These are phyloP conservation scores for Campaea margaritaria DNA, from an alignment of 2,888 invertebrate genomes.

Conservation along the genomic window DNA sequence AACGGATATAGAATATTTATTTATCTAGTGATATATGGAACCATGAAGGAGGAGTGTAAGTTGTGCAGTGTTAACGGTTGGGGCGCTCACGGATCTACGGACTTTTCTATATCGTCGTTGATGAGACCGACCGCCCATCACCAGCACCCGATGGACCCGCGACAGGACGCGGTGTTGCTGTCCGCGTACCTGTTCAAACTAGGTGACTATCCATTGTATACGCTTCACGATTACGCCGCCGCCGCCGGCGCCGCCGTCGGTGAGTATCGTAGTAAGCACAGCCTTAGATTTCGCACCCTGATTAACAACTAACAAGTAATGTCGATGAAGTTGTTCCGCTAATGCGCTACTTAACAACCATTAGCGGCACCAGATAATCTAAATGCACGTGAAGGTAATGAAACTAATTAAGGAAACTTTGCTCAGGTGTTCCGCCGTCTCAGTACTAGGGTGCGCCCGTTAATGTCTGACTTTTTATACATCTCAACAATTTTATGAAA, in stretches of 20 bases:
- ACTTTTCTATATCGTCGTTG: constrained; percentile 81
- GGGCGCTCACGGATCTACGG: constrained; percentile 72
- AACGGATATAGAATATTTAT: constrained; percentile 72
- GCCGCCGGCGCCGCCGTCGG: constrained; percentile 71
- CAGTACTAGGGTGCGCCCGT: background rate
- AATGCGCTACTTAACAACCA: constrained; percentile 41
- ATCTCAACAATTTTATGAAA: background rate
- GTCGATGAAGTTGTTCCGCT: constrained; percentile 48
- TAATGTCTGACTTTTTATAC: background rate
- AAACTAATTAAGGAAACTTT: constrained; percentile 35
- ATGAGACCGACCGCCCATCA: constrained; percentile 77
- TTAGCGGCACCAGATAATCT: constrained; percentile 39
- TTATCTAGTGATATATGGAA: constrained; percentile 52
- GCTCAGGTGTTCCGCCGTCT: constrained; percentile 11
- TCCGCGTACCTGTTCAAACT: constrained; percentile 84
- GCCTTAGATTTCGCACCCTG: constrained; percentile 51
- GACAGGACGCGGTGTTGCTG: constrained; percentile 78
- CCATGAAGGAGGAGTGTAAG: constrained; percentile 83
- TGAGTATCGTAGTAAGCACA: constrained; percentile 76
- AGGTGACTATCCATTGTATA: constrained; percentile 83
- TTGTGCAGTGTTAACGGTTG: constrained; percentile 80
- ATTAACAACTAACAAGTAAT: constrained; percentile 55
- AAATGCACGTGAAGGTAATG: constrained; percentile 39
- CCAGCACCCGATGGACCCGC: constrained; percentile 69
- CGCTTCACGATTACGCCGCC: constrained; percentile 77